Conservation (phyloP, 2,888 invertebrate species). For the Lasioglossum zephyrum region DNA sequence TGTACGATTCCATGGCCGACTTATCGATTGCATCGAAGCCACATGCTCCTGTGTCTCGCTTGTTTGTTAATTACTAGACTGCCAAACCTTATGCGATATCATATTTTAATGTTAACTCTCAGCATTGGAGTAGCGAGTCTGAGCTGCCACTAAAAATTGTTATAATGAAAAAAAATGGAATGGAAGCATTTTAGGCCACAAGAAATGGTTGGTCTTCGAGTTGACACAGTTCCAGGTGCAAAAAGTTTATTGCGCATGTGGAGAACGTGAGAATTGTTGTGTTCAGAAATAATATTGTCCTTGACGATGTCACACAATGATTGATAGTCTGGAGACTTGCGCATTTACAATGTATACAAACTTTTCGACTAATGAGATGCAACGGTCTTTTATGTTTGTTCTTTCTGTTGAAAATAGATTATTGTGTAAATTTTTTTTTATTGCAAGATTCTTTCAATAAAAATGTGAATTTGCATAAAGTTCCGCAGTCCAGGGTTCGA, state of each 20-base stretch:
- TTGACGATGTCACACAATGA: neutral
- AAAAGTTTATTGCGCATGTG: neutral
- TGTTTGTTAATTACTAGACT: slow-evolving; percentile 15
- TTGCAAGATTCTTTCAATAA: neutral
- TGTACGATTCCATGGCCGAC: slow-evolving; percentile 56
- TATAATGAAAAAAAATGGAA: neutral
- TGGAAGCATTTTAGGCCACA: neutral
- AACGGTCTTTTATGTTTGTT: neutral
- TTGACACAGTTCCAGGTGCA: neutral
- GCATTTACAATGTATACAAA: neutral
- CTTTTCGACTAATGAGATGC: neutral
- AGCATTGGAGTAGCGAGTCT: neutral
- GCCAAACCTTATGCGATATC: neutral
- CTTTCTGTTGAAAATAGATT: neutral
- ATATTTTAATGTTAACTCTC: neutral
- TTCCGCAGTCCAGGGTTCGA: neutral
- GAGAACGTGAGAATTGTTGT: neutral
- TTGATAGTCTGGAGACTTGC: neutral
- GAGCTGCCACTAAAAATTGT: too few species aligned
- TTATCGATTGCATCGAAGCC: slow-evolving; percentile 56
- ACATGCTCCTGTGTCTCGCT: slow-evolving; percentile 55
- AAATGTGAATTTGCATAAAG: neutral
- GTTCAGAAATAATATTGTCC: neutral
- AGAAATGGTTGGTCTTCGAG: neutral
- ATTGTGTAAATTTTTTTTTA: neutral